Percentiles rank a stretch among this genome's conserved stretches.
Conservation (phyloP, 2,888 invertebrate species). For the Xanthorhoe spadicearia region DNA sequence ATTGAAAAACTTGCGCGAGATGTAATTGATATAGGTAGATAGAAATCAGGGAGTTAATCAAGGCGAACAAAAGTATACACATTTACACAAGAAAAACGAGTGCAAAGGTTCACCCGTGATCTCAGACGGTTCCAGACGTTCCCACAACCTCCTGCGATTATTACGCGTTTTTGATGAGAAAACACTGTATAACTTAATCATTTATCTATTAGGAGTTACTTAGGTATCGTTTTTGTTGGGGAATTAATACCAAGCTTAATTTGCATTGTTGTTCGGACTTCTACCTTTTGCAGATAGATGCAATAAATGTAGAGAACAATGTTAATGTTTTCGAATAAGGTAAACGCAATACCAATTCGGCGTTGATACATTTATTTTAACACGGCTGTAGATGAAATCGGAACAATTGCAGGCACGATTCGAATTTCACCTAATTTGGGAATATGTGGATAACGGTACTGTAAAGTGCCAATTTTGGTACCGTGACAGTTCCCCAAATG, state of each 20-base stretch:
- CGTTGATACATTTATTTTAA: constrained; percentile 19
- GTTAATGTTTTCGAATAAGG: not conserved
- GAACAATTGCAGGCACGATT: constrained; percentile 38
- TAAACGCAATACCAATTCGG: constrained; percentile 38
- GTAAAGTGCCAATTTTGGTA: constrained; percentile 46
- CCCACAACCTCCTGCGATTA: constrained; percentile 67
- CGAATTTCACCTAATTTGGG: constrained; percentile 43
- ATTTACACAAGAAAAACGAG: constrained; percentile 65
- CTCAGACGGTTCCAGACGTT: constrained; percentile 59
- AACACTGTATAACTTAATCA: constrained; percentile 49
- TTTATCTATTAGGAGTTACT: not conserved
- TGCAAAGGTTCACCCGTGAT: constrained; percentile 71
- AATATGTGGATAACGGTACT: constrained; percentile 43
- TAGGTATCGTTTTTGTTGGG: not conserved
- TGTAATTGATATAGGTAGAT: constrained; percentile 42
- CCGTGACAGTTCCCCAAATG: constrained; percentile 45
- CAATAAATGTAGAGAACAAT: not conserved
- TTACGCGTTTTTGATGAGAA: constrained; percentile 66
- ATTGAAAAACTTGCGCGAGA: no score
- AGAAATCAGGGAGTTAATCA: constrained; percentile 60
- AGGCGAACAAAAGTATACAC: constrained; percentile 60
- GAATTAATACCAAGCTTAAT: not conserved
- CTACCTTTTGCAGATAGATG: not conserved
- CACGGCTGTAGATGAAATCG: constrained; percentile 23
- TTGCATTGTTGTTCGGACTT: not conserved